phyloP scores from a whole-genome alignment of 2,888 invertebrate species.

The Luperina nickerlii region DNA sequence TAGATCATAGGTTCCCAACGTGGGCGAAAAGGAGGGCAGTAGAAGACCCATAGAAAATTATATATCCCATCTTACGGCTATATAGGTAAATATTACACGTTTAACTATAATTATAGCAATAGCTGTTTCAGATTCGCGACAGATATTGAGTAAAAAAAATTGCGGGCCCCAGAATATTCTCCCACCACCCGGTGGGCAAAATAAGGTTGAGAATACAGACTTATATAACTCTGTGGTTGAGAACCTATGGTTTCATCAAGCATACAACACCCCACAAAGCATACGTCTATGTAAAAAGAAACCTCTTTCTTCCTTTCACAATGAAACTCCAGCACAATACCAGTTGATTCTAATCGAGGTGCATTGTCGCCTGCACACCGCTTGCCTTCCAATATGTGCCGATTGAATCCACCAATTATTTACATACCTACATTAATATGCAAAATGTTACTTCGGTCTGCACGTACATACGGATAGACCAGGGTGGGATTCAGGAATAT shows the following conservation, averaged over 20 bases:
- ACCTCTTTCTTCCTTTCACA: slow-evolving; percentile 37
- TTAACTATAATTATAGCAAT: no score
- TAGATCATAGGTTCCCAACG: no score
- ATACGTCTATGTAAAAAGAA: slow-evolving; percentile 14
- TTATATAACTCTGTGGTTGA: no score
- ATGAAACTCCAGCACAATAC: slow-evolving; percentile 71
- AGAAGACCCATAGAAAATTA: no score
- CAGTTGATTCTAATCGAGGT: slow-evolving; percentile 80
- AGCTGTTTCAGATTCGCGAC: no score
- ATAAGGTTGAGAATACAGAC: background rate
- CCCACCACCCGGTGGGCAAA: background rate
- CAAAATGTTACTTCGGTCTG: slow-evolving; percentile 68
- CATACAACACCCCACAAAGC: background rate
- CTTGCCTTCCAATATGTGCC: slow-evolving; percentile 71
- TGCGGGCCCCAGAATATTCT: no score
- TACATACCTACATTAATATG: slow-evolving; percentile 84
- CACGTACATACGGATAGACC: background rate
- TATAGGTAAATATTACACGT: no score
- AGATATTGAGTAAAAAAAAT: no score
- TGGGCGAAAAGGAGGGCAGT: no score
- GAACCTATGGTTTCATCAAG: background rate
- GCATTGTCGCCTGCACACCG: slow-evolving; percentile 73
- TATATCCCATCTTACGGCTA: no score
- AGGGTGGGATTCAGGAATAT: slow-evolving; percentile 1
- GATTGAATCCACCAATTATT: slow-evolving; percentile 77